These are phyloP conservation scores for Pungitius pungitius DNA, from an alignment of 2,113 vertebrate species.

Conservation along the genomic window DNA sequence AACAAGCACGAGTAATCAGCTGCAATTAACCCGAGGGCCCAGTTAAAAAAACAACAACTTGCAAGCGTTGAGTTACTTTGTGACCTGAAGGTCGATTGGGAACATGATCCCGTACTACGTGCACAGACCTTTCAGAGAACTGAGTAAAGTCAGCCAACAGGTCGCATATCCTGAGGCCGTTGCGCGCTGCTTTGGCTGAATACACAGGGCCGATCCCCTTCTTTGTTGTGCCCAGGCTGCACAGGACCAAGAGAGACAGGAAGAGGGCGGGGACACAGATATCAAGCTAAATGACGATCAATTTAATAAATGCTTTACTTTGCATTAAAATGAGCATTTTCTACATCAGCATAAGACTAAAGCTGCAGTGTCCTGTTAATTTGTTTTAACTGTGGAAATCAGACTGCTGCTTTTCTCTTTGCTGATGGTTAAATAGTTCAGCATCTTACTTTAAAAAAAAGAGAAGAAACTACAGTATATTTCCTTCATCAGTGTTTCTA, in stretches of 20 bases:
- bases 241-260: slow-evolving; percentile 44
- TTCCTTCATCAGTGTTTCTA: too few species aligned
- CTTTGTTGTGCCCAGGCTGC: slow-evolving; percentile 96
- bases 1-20: slow-evolving; percentile 33
- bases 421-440: too few species aligned
- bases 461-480: too few species aligned
- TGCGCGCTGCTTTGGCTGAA: slow-evolving; percentile 95
- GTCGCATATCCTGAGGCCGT: slow-evolving; percentile 96
- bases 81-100: not conserved
- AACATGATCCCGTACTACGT: not conserved
- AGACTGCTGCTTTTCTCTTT: not conserved
- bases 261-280: not conserved
- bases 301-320: not conserved
- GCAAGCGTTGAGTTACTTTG: not conserved
- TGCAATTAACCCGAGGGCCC: not conserved
- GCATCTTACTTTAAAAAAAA: too few species aligned
- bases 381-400: not conserved
- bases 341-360: not conserved
- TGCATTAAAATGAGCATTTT: not conserved
- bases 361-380: not conserved
- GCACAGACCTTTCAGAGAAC: slow-evolving; percentile 91
- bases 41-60: not conserved
- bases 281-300: not conserved
- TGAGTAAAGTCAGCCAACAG: slow-evolving; percentile 93
- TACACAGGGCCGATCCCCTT: slow-evolving; percentile 98